These are phyloP conservation scores for Pygocentrus nattereri DNA, from an alignment of 2,797 vertebrate species.

Conservation along the genomic window DNA sequence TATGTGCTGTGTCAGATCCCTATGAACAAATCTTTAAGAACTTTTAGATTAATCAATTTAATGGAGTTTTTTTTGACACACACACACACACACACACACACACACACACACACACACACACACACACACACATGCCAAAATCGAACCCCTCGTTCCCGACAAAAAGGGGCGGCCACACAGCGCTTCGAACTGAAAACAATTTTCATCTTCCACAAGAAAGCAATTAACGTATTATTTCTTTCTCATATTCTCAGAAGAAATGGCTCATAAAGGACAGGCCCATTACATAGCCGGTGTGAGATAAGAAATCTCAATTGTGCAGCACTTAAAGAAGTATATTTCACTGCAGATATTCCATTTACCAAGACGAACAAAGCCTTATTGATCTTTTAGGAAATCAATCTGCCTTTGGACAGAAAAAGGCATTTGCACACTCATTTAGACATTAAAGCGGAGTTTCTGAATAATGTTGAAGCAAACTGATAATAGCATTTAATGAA, in stretches of 20 bases:
- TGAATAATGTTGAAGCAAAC: background rate
- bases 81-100: too few species aligned
- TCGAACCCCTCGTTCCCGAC: constrained; percentile 2
- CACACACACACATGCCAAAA: constrained; percentile 23
- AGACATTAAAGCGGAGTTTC: background rate
- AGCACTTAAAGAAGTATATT: constrained; percentile 61
- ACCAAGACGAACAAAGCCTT: constrained; percentile 69
- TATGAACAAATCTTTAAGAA: constrained; percentile 46
- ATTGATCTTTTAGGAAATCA: constrained; percentile 68
- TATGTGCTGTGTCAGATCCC: constrained; percentile 30
- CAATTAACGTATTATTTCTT: constrained; percentile 75
- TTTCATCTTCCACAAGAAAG: constrained; percentile 67
- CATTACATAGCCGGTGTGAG: constrained; percentile 62
- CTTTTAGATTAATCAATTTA: constrained; percentile 48
- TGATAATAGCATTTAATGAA: constrained; percentile 10
- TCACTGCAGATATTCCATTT: constrained; percentile 75
- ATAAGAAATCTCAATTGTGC: constrained; percentile 73
- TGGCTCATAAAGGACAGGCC: constrained; percentile 64
- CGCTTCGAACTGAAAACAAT: constrained; percentile 65
- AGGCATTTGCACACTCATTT: background rate
- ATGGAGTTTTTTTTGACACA: constrained; percentile 20
- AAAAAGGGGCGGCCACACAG: constrained; percentile 61
- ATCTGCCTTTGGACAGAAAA: constrained; percentile 61
- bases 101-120: too few species aligned
- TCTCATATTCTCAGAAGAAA: constrained; percentile 66